Evolutionary conservation across 2,113 vertebrate species (phyloP), one percentile per base, ranked within the genome.

Genomic region (Salvator merianae): DNA sequence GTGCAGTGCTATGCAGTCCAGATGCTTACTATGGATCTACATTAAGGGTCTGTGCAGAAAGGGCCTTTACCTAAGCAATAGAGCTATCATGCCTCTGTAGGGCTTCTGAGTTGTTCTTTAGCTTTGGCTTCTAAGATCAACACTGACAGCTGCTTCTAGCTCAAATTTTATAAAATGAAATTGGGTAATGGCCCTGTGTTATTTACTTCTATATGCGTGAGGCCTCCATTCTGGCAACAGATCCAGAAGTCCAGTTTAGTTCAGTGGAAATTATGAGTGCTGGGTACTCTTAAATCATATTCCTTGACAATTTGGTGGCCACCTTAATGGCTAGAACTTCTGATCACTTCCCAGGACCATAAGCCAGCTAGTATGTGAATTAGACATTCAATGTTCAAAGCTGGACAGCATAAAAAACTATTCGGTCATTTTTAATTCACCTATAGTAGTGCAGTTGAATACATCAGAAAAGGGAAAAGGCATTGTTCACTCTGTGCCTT

Each of bases 341-440:
- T 38, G 65, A 65, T 0, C 8, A 81, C 81, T 79, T 88, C 87
- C 77, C 70, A 84, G 32, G 50, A 82, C 40, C 5, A 62, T 83
- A 91, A 82, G 50, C 80, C 87, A 83, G 59, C 79, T 81, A 88
- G 78, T 88, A 83, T 73, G 84, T 28, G 74, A 79, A 74, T 47
- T 32, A 84, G 59, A 53, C 78, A 22, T 36, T 43, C 69, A 62
- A 0, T 40, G 78, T 36, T 53, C 50, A 38, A 62, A 73, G 53
- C 43, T 63, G 38, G 55, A 22, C 36, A 63, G 70, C 10, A 7
- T 73, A 59, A 73, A 59, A 73, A 30, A 30, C 80, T 72, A 36
- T 38, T 83, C 34, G 73, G 12, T 55, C 84, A 76, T 26, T 66
- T 13, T 68, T 53, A 77, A 83, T 59, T 89, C 77, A 90, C 40